Conservation (phyloP, 2,888 invertebrate genomes). For the Timandra comae region DNA sequence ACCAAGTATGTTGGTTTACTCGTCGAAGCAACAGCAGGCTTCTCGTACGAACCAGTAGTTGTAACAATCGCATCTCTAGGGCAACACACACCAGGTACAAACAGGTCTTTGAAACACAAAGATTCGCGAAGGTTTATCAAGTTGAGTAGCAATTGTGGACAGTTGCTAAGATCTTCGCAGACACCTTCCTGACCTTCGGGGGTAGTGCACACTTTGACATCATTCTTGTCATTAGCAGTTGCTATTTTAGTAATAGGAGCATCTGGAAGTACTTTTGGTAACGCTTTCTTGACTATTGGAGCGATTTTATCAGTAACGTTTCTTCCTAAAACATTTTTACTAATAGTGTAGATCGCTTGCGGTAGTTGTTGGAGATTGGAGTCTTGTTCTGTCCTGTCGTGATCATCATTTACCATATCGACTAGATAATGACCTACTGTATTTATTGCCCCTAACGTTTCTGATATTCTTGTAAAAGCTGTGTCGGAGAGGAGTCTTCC, state of each 20-base stretch:
- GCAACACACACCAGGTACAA: slow-evolving; percentile 95
- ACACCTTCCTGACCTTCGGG: slow-evolving; percentile 87
- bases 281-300: slow-evolving; percentile 78
- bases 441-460: slow-evolving; percentile 86
- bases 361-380: slow-evolving; percentile 74
- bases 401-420: slow-evolving; percentile 80
- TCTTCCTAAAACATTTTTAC: slow-evolving; percentile 83
- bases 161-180: slow-evolving; percentile 92
- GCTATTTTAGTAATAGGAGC: slow-evolving; percentile 63
- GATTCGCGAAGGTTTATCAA: slow-evolving; percentile 89
- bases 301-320: slow-evolving; percentile 89
- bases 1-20: slow-evolving; percentile 61
- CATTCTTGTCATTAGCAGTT: slow-evolving; percentile 64
- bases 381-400: slow-evolving; percentile 61
- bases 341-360: slow-evolving; percentile 86
- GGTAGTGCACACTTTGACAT: slow-evolving; percentile 84
- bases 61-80: slow-evolving; percentile 75
- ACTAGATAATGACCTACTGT: slow-evolving; percentile 91
- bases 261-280: slow-evolving; percentile 61
- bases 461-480: slow-evolving; percentile 79
- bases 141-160: slow-evolving; percentile 89
- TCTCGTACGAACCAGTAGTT: slow-evolving; percentile 42
- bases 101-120: slow-evolving; percentile 92
- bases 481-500: slow-evolving; percentile 77
- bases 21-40: slow-evolving; percentile 49